Base-by-base conservation (phyloP, 2,888 invertebrate species). In the Eupithecia centaureata region DNA sequence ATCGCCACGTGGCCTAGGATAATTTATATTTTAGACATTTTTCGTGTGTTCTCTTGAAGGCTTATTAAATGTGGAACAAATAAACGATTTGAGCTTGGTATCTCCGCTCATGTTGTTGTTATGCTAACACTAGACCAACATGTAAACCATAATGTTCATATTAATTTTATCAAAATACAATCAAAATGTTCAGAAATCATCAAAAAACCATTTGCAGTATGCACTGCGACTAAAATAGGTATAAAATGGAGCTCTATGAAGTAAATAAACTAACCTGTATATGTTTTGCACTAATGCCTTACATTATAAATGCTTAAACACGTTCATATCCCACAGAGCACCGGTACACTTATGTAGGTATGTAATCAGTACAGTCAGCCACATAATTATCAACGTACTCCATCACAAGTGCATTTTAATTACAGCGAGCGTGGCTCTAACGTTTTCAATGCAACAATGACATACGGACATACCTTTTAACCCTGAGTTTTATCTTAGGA, bases 391-490 rank as follows among this genome's bases (percentile, higher is more conserved):
- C 56, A 56, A 38, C 68, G 52, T 61, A 64, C 68, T 74, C 72
- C 69, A 67, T 42, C 69, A 68, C 60, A 73, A 77, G 70, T 73
- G 72, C 74, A 75, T 65, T 71, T 73, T 75, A 74, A 73, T 75
- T 75, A 73, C 52, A 58, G 67, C 58, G 13, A 65, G 60, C 64
- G 63, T 61, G 67, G 60, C 60, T 67, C 62, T 56, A 59, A 70
- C 63, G 58, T 61, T 65, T 65, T 65, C 65, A 64, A 68, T 65
- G 63, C 57, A 61, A 73, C 70, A 74, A 71, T 71, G 65, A 70
- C 65, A 65, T 65, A 72, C 35, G 47, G 62, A 1, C 4, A 1
- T 47, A n/a, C 42, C 60, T 66, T 62, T 32, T 35, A 62, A 32
- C 59, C 38, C 57, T 25, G 18, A 15, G 28, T 10, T 35, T 57